Evolutionary conservation across 2,888 invertebrate genomes (phyloP), one percentile per base, ranked within the genome.

Genomic region (Ectemnius lituratus): DNA sequence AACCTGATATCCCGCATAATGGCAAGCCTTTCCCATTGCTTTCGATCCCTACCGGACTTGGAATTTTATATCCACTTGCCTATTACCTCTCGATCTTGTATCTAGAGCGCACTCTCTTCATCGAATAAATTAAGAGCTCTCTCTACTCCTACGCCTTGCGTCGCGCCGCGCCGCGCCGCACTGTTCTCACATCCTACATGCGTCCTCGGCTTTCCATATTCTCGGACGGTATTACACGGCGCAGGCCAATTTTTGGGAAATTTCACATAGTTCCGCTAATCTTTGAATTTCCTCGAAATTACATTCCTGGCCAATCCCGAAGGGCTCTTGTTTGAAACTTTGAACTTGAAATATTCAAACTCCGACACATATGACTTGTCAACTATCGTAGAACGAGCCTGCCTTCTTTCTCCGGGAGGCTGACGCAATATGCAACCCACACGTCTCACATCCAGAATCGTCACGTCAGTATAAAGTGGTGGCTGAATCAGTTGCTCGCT

Each of bases 401-500:
- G 37, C 8, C 37, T 37, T 37, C 1, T 37, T 37, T 37, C 37
- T 37, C 37, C 37, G 37, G 37, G 37, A 8, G 37, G 37, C 37
- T 37, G 37, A 37, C 11, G 37, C 11, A 37, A 37, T 37, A 37
- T 8, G 23, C 23, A 8, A 37, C 11, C 8, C 37, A 37, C 8
- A 6, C 11, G 37, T 11, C 8, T 37, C 8, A 37, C 8, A 37
- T 6, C 5, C 8, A 11, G 5, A 37, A 8, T 6, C 37, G 37
- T 37, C 37, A 4, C 37, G 37, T 37, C 37, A 37, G 37, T 11
- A 37, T 37, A 11, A 8, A 37, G 11, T 8, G 67, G 58, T 78
- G 78, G 78, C 64, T 78, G 78, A 47, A 37, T 65, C 49, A 14
- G 62, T 82, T 70, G 37, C 68, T 64, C 58, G 73, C 59, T 78